A percentile compares a stretch with the other conserved stretches of the same genome.
Conservation (phyloP, 2,113 vertebrate species). For the Nansenia antarctica region DNA sequence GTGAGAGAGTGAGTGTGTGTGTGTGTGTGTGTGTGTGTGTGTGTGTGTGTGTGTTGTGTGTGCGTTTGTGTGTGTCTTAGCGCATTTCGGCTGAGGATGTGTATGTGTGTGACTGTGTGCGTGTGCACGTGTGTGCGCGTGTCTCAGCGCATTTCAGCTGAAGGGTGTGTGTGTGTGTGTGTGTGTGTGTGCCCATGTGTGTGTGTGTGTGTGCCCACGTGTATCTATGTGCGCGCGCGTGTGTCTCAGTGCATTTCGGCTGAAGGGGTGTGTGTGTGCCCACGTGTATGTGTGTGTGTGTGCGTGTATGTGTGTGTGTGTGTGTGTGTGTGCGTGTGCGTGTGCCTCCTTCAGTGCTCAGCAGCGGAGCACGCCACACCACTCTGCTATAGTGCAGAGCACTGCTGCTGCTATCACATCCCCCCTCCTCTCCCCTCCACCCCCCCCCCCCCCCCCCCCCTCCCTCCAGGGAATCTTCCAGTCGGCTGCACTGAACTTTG, state of each 20-base stretch:
- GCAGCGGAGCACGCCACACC: neutral
- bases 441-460: conserved; percentile 14
- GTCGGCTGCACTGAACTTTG: conserved; percentile 47
- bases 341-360: conserved; percentile 10
- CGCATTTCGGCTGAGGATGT: conserved; percentile 6
- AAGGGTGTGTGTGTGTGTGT: neutral
- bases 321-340: neutral
- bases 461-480: conserved; percentile 43
- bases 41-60: too few relatives aligned
- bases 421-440: neutral
- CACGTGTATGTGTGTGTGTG: conserved; percentile 18
- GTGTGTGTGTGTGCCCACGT: too few relatives aligned
- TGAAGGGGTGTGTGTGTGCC: conserved; percentile 2
- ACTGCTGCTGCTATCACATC: conserved; percentile 42
- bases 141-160: too few relatives aligned
- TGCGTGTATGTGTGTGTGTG: neutral
- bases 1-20: too few relatives aligned
- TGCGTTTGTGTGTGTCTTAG: too few relatives aligned
- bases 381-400: conserved; percentile 15
- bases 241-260: neutral
- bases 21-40: too few relatives aligned
- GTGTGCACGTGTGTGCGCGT: too few relatives aligned
- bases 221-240: neutral
- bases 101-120: neutral
- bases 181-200: too few relatives aligned